Percentiles rank a stretch among this genome's conserved stretches.
Evolutionary conservation across 2,113 vertebrate genomes (phyloP).

Genomic region (Nibea coibor): DNA sequence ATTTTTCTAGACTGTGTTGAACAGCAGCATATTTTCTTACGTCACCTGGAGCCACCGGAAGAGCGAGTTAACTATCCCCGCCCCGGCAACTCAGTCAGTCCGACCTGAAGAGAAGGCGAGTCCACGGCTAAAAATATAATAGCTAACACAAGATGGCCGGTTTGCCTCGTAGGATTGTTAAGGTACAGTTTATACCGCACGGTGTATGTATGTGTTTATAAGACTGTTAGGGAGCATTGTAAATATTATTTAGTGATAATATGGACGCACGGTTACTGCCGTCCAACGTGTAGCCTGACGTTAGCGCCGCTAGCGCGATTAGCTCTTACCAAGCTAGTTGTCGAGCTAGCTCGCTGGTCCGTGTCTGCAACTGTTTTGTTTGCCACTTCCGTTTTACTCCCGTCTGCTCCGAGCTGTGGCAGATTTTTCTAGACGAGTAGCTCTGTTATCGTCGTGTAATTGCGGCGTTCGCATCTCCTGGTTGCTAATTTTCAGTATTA

Average conservation of each 20-base stretch:
- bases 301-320: slow-evolving; percentile 65
- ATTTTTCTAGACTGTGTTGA: neutral
- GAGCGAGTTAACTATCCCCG: slow-evolving; percentile 53
- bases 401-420: neutral
- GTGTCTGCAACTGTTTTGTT: slow-evolving; percentile 64
- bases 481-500: neutral
- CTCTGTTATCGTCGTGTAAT: neutral
- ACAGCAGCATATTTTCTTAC: slow-evolving; percentile 10
- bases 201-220: accelerated
- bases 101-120: slow-evolving; percentile 86
- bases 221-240: neutral
- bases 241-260: neutral
- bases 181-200: slow-evolving; percentile 82
- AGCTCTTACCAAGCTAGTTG: slow-evolving; percentile 53
- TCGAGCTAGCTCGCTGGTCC: slow-evolving; percentile 53
- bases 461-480: accelerated
- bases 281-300: slow-evolving; percentile 43
- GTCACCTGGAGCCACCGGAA: slow-evolving; percentile 75
- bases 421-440: neutral
- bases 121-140: slow-evolving; percentile 84
- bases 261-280: neutral
- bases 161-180: slow-evolving; percentile 95
- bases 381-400: slow-evolving; percentile 61
- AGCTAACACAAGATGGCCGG: slow-evolving; percentile 93
- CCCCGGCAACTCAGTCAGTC: slow-evolving; percentile 73